Base-by-base conservation (phyloP, 2,797 vertebrate genomes). In the Smutsia gigantea region DNA sequence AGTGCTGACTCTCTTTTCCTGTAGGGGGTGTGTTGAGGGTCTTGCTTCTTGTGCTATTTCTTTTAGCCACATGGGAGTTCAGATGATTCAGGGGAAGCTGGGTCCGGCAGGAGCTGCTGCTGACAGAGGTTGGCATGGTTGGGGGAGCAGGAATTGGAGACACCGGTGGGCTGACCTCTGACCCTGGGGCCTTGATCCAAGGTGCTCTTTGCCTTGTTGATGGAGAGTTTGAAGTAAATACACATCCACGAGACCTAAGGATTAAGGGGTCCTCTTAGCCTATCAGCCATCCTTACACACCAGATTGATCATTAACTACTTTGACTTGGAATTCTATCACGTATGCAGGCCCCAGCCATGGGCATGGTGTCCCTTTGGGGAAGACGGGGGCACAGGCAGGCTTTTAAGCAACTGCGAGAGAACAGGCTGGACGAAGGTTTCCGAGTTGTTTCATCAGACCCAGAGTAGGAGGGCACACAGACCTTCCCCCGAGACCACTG, bases 351-450 rank as follows among this genome's bases (percentile, higher is more conserved):
- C 0, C 61, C 34, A 19, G 51, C 21, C 2, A 0, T 8, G 13
- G 4, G 49, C 15, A 2, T 0, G 1, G 13, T 2, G 9, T 55
- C 55, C 23, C 4, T 51, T 69, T 14, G 1, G 4, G 59, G 15
- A 31, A 2, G 2, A 7, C 8, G 0, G 0, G 18, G 42, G 14
- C 49, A 5, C 0, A 7, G 51, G 18, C 7, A 0, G 53, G 4
- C 53, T 27, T 42, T 53, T 7, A 1, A 1, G n/a, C 13, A 42
- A 17, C 55, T 4, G 9, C 5, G 37, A 68, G 66, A 37, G 12
- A 5, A 34, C 0, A 46, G 14, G 14, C 7, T 0, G 4, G 15
- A 25, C 3, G 7, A 37, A 15, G 25, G 23, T 25, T 15, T 49
- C 15, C 0, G 4, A 27, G 7, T 18, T 9, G 15, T 74, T 29